phyloP scores from a whole-genome alignment of 2,888 invertebrate genomes.

The Macaria notata region DNA sequence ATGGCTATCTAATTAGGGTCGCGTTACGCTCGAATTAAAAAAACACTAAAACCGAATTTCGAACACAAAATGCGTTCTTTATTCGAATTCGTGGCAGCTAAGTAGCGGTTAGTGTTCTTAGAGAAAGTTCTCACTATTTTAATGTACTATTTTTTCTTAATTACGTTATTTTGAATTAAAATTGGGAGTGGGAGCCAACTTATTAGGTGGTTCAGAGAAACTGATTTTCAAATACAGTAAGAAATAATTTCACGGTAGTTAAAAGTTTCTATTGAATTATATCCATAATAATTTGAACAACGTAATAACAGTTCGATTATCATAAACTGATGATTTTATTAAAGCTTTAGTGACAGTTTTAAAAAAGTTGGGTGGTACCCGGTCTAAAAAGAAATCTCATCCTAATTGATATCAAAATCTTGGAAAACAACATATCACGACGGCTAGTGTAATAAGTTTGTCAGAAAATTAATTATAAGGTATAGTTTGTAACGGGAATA shows the following conservation, averaged over 20 bases:
- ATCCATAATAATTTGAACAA: constrained; percentile 29
- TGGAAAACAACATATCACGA: too few species aligned
- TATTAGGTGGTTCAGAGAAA: constrained; percentile 17
- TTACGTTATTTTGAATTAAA: constrained; percentile 27
- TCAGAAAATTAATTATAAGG: too few species aligned
- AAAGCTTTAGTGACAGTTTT: too few species aligned
- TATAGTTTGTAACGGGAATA: too few species aligned
- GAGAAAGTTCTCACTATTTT: constrained; percentile 34
- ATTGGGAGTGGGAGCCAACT: constrained; percentile 18
- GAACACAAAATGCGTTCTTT: constrained; percentile 34
- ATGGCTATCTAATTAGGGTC: constrained; percentile 56
- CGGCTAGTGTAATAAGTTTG: too few species aligned
- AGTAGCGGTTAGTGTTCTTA: constrained; percentile 20
- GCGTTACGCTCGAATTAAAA: constrained; percentile 46
- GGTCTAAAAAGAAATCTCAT: too few species aligned
- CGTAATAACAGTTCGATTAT: constrained; percentile 15
- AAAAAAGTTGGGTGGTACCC: too few species aligned
- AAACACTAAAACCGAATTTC: constrained; percentile 35
- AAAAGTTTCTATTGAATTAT: constrained; percentile 26
- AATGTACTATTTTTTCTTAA: constrained; percentile 24
- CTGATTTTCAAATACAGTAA: background rate
- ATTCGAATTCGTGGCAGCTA: constrained; percentile 22
- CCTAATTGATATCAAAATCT: too few species aligned
- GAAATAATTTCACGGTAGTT: constrained; percentile 13
- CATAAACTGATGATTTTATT: too few species aligned